Base-by-base conservation (phyloP, 2,888 invertebrate genomes). In the Tachina grossa region DNA sequence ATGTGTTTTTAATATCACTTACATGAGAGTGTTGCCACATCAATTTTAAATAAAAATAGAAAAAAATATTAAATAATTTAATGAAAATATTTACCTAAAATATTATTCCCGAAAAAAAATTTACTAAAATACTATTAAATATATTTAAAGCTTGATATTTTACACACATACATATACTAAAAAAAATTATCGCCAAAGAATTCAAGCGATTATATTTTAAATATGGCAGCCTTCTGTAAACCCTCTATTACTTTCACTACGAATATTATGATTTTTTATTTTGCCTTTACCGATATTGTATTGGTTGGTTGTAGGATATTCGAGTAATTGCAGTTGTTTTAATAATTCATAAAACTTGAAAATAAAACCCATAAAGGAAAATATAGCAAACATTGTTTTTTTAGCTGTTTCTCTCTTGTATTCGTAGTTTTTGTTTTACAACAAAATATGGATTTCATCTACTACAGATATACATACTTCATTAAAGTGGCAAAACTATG, bases 241-340 rank as follows among this genome's bases (percentile, higher is more conserved):
- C 8, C 31, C 22, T 55, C 22, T 22, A 55, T 55, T 31, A 31
- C 31, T 31, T 31, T 31, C 0, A 31, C 31, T 31, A 6, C 31
- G 45, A 55, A 59, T 41, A 51, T 59, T 72, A 83, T 63, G 74
- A 61, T 13, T 49, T 83, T 61, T 68, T 53, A 9, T 41, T 74
- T 45, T 59, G 41, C 55, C 11, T 83, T 11, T 63, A 19, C 63
- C 31, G 53, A 63, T 75, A 55, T 22, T n/a, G 11, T 14, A 53
- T 75, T 43, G 16, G 43, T 69, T 49, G 57, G 43, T 69, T 49
- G 57, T 53, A 66, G 53, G 59, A 43, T 79, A n/a, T 78, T 63
- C 3, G 65, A 79, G 69, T 69, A 79, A 75, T 79, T 79, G 69
- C 79, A 84, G 66, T 79, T 79, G 69, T 79, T 68, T 78, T 69